phyloP scores from a whole-genome alignment of 2,888 invertebrate species.

The Nomada flava region DNA sequence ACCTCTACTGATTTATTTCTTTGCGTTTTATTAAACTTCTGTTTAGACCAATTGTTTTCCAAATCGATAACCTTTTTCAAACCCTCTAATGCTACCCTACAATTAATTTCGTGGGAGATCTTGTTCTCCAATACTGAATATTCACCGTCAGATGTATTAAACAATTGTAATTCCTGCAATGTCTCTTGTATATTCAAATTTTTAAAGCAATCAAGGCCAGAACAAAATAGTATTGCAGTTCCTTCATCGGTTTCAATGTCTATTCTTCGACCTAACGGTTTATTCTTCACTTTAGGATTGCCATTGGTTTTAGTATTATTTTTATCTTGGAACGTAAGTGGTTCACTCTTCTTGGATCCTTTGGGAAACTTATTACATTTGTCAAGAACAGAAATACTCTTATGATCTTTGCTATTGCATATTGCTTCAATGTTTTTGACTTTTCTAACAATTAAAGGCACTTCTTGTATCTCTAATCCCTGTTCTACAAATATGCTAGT shows the following conservation, averaged over 20 bases:
- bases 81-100: slow-evolving; percentile 83
- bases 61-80: slow-evolving; percentile 84
- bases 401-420: slow-evolving; percentile 20
- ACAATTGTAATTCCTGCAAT: slow-evolving; percentile 64
- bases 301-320: background rate
- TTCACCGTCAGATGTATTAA: slow-evolving; percentile 73
- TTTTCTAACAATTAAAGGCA: slow-evolving; percentile 87
- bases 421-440: slow-evolving; percentile 83
- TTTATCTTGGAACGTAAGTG: slow-evolving; percentile 5
- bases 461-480: slow-evolving; percentile 88
- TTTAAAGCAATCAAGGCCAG: slow-evolving; percentile 65
- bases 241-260: slow-evolving; percentile 76
- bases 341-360: slow-evolving; percentile 28
- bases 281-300: slow-evolving; percentile 12
- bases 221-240: slow-evolving; percentile 73
- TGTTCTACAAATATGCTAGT: slow-evolving; percentile 88
- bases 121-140: slow-evolving; percentile 83
- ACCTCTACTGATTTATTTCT: slow-evolving; percentile 41
- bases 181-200: slow-evolving; percentile 75
- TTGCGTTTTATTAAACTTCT: slow-evolving; percentile 59
- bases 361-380: slow-evolving; percentile 5
- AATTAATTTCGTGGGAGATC: slow-evolving; percentile 84
- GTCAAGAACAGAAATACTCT: background rate
- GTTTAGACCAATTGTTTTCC: slow-evolving; percentile 77
- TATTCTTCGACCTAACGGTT: slow-evolving; percentile 52